Evolutionary conservation across 2,888 invertebrate species (phyloP).

Genomic region (Oeneis ivallda): DNA sequence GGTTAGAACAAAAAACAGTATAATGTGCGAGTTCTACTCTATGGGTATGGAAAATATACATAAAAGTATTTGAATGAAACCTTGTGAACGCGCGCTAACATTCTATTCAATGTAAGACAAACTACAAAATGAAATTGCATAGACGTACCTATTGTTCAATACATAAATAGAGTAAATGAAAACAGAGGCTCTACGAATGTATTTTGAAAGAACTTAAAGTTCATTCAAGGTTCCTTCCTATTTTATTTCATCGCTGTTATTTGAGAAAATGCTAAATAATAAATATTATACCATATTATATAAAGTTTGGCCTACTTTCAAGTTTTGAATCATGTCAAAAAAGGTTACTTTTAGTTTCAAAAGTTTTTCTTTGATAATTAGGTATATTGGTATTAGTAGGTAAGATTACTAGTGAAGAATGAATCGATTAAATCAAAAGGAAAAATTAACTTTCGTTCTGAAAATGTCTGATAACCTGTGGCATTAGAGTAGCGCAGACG

Average conservation of each 20-base stretch:
- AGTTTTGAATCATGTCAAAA: background rate
- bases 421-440: background rate
- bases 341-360: background rate
- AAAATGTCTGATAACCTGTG: conserved; percentile 9
- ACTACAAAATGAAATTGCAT: conserved; percentile 33
- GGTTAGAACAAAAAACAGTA: background rate
- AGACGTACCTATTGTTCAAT: conserved; percentile 31
- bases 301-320: too few relatives aligned
- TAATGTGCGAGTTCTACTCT: background rate
- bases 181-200: conserved; percentile 35
- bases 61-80: background rate
- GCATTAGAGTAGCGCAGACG: background rate
- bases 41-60: background rate
- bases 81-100: conserved; percentile 6
- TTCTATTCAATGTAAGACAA: conserved; percentile 18
- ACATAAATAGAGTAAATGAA: conserved; percentile 39
- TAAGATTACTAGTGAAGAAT: background rate
- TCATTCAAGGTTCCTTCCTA: background rate
- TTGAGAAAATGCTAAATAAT: too few relatives aligned
- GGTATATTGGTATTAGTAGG: too few relatives aligned
- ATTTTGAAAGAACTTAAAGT: too few relatives aligned
- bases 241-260: too few relatives aligned
- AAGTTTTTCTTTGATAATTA: background rate
- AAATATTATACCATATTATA: too few relatives aligned
- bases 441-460: background rate